Conservation (phyloP, 2,797 vertebrate species). For the Oreochromis grahami region DNA sequence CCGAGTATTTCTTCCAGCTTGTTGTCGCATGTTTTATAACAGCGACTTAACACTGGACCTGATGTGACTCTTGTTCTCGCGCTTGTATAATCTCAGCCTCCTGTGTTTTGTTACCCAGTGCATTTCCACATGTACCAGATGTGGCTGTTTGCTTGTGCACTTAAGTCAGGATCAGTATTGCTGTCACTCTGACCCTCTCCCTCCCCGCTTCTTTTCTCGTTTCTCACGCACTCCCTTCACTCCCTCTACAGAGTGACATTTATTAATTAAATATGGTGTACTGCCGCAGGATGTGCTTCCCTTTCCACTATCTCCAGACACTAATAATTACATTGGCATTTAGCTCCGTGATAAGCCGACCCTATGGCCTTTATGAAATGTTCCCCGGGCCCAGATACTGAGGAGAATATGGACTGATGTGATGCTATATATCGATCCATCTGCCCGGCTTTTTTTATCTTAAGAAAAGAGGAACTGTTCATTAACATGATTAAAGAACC, state of each 20-base stretch:
- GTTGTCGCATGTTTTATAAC: neutral
- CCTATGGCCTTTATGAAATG: constrained; percentile 77
- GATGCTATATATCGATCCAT: constrained; percentile 56
- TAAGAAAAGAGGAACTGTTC: constrained; percentile 32
- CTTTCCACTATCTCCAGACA: constrained; percentile 74
- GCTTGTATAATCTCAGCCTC: neutral
- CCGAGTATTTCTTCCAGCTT: neutral
- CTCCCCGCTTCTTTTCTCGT: neutral
- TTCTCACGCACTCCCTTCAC: constrained; percentile 45
- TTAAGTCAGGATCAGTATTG: constrained; percentile 33
- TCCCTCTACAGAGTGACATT: constrained; percentile 71
- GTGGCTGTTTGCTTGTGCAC: constrained; percentile 17
- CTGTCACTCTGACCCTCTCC: constrained; percentile 26
- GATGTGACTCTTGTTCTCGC: neutral
- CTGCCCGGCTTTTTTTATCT: constrained; percentile 31
- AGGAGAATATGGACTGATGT: constrained; percentile 67
- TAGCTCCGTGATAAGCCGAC: constrained; percentile 74
- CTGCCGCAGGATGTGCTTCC: constrained; percentile 68
- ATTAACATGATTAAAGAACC: constrained; percentile 48
- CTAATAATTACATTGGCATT: constrained; percentile 85
- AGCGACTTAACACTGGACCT: neutral
- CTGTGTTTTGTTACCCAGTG: constrained; percentile 1
- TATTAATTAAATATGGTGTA: constrained; percentile 78
- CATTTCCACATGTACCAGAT: neutral
- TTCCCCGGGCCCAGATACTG: constrained; percentile 61